phyloP scores from a whole-genome alignment of 2,888 invertebrate species.

The Acheta domesticus region DNA sequence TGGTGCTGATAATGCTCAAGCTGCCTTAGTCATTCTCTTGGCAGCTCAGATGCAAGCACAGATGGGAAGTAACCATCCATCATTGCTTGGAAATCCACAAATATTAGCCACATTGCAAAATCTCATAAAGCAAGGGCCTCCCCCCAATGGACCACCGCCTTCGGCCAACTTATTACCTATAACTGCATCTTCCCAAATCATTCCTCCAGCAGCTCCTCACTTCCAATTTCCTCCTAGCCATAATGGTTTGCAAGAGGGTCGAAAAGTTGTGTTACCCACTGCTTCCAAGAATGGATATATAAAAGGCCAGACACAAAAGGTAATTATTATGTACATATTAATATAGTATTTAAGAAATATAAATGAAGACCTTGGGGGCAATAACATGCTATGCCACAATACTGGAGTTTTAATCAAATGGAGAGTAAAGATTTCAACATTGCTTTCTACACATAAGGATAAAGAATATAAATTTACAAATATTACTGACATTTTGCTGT shows the following conservation, averaged over 20 bases:
- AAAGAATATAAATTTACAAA: too few species aligned
- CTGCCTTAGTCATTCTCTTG: conserved; percentile 44
- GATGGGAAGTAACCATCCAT: conserved; percentile 37
- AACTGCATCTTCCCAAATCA: conserved; percentile 24
- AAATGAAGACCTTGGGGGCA: too few species aligned
- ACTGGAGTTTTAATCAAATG: too few species aligned
- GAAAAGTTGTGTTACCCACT: conserved; percentile 29
- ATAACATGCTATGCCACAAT: too few species aligned
- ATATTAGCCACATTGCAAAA: conserved; percentile 44
- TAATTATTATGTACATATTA: conserved; percentile 8
- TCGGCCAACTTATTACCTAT: conserved; percentile 28
- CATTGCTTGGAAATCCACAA: conserved; percentile 43
- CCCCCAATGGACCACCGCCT: conserved; percentile 24
- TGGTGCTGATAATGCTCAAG: conserved; percentile 43
- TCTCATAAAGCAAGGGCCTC: conserved; percentile 39
- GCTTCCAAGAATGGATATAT: conserved; percentile 32
- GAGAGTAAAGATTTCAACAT: too few species aligned
- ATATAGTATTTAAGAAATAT: too few species aligned
- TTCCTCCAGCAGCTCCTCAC: conserved; percentile 27
- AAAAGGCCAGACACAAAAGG: conserved; percentile 33
- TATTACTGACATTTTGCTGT: too few species aligned
- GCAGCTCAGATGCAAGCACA: conserved; percentile 45
- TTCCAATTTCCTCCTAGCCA: conserved; percentile 29
- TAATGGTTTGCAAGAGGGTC: conserved; percentile 26
- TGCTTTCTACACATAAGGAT: too few species aligned